Evolutionary conservation across 2,797 vertebrate genomes (phyloP).

Genomic region (Myripristis jacobus): DNA sequence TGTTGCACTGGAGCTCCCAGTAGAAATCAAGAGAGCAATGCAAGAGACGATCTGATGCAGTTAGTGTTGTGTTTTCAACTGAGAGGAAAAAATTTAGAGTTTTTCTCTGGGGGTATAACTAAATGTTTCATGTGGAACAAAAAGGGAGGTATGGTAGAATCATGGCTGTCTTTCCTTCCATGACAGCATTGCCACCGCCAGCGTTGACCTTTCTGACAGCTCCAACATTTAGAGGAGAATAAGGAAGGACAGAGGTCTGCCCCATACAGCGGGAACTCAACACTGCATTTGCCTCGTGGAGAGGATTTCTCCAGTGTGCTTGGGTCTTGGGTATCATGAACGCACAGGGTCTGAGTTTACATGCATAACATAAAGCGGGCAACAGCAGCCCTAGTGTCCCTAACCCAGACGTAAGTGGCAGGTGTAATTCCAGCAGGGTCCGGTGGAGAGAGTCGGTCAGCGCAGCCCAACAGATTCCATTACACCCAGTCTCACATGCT

Average conservation of each 20-base stretch:
- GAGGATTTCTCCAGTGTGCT: slow-evolving; percentile 88
- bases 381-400: slow-evolving; percentile 85
- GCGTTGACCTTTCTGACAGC: slow-evolving; percentile 36
- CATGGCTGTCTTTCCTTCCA: slow-evolving; percentile 7
- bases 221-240: slow-evolving; percentile 27
- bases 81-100: slow-evolving; percentile 21
- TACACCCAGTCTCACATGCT: slow-evolving; percentile 44
- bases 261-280: slow-evolving; percentile 62
- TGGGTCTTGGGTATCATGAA: slow-evolving; percentile 83
- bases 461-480: slow-evolving; percentile 87
- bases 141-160: slow-evolving; percentile 12
- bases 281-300: slow-evolving; percentile 82
- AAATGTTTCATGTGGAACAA: slow-evolving; percentile 58
- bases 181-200: slow-evolving; percentile 35
- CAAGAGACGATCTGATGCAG: slow-evolving; percentile 50
- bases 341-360: slow-evolving; percentile 86
- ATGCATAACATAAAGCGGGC: slow-evolving; percentile 85
- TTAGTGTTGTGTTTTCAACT: slow-evolving; percentile 18
- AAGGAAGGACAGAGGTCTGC: slow-evolving; percentile 13
- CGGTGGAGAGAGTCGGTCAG: slow-evolving; percentile 88
- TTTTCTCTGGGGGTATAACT: slow-evolving; percentile 38
- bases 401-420: slow-evolving; percentile 83
- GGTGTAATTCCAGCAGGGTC: slow-evolving; percentile 91
- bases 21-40: slow-evolving; percentile 36
- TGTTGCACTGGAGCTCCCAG: slow-evolving; percentile 45